These are phyloP conservation scores for Leucophenga maculata DNA, from an alignment of 2,888 invertebrate species.

Conservation along the genomic window DNA sequence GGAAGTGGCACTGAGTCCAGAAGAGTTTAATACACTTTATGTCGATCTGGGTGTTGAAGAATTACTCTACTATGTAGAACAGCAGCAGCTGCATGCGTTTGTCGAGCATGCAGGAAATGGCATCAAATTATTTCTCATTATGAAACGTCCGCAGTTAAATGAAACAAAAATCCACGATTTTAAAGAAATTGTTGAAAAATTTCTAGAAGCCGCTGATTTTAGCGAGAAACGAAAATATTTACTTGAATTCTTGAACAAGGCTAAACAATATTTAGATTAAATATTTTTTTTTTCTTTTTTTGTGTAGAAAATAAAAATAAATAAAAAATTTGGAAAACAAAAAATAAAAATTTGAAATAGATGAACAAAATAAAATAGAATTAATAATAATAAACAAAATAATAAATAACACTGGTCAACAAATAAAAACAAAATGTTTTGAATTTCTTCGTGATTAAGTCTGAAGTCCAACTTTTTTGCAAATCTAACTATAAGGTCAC, in stretches of 20 bases:
- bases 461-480: too few relatives aligned
- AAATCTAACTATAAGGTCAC: too few relatives aligned
- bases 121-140: slow-evolving; percentile 22
- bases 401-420: too few relatives aligned
- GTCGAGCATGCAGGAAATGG: slow-evolving; percentile 24
- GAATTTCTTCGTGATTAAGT: too few relatives aligned
- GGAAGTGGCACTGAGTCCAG: background rate
- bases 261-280: background rate
- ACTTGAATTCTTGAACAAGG: slow-evolving; percentile 8
- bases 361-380: too few relatives aligned
- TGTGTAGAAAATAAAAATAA: too few relatives aligned
- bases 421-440: too few relatives aligned
- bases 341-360: too few relatives aligned
- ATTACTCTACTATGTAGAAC: slow-evolving; percentile 16
- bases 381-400: too few relatives aligned
- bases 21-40: slow-evolving; percentile 25
- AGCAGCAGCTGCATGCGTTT: background rate
- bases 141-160: slow-evolving; percentile 19
- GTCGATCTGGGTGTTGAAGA: slow-evolving; percentile 16
- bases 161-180: slow-evolving; percentile 18
- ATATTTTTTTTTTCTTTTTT: too few relatives aligned
- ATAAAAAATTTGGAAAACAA: background rate
- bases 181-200: slow-evolving; percentile 16
- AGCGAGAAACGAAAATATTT: slow-evolving; percentile 18
- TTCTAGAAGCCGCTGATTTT: slow-evolving; percentile 17